Evolutionary conservation across 2,888 invertebrate genomes (phyloP).

Genomic region (Pammene aurita): DNA sequence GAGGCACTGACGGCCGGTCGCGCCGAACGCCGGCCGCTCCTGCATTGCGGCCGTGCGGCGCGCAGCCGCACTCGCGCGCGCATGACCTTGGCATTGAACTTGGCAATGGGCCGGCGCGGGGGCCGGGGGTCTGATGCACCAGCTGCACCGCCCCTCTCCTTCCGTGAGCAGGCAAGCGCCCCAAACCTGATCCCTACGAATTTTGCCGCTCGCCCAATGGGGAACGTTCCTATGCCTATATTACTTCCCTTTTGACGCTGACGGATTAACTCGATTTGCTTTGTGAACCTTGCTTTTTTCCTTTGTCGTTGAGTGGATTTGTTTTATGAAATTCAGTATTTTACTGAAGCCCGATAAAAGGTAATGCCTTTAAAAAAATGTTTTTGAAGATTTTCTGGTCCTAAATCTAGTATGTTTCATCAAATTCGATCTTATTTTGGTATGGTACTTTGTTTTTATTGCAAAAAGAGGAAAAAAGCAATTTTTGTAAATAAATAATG

Average conservation of each 20-base stretch:
- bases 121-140: constrained; percentile 51
- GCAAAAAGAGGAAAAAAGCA: too few relatives aligned
- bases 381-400: too few relatives aligned
- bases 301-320: background rate
- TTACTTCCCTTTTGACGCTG: constrained; percentile 8
- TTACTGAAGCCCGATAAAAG: too few relatives aligned
- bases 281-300: constrained; percentile 6
- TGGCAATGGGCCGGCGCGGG: constrained; percentile 84
- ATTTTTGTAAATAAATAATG: too few relatives aligned
- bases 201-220: constrained; percentile 47
- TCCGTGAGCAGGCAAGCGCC: constrained; percentile 58
- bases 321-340: background rate
- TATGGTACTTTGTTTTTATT: too few relatives aligned
- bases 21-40: constrained; percentile 78
- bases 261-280: constrained; percentile 22
- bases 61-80: constrained; percentile 85
- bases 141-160: constrained; percentile 77
- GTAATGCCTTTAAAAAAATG: too few relatives aligned
- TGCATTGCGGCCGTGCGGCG: constrained; percentile 88
- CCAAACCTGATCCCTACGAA: constrained; percentile 52
- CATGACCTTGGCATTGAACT: constrained; percentile 93
- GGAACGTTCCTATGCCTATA: constrained; percentile 14
- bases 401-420: too few relatives aligned
- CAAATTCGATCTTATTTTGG: too few relatives aligned
- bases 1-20: constrained; percentile 74